Percentiles rank a stretch among this genome's conserved stretches.
Conservation (phyloP, 1,140 invertebrate genomes). For the Drosophila tsacasi region DNA sequence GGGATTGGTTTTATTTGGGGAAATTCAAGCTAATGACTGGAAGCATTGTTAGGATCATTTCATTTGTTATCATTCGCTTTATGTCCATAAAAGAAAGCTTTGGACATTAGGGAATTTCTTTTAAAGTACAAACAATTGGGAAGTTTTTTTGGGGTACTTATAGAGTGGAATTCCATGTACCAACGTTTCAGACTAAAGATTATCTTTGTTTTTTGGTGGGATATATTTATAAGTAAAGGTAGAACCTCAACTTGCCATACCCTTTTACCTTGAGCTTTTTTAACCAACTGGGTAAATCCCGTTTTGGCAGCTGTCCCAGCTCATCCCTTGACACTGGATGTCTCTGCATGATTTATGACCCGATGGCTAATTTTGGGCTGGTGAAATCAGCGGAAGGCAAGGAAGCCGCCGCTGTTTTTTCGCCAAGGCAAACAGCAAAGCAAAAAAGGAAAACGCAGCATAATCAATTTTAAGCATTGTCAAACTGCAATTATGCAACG, state of each 20-base stretch:
- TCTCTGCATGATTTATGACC: conserved; percentile 67
- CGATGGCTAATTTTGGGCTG: conserved; percentile 67
- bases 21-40: conserved; percentile 7
- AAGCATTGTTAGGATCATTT: conserved; percentile 4
- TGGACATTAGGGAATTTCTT: not conserved
- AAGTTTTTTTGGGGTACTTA: not conserved
- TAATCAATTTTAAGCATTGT: conserved; percentile 84
- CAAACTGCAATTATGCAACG: conserved; percentile 82
- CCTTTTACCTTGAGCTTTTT: not conserved
- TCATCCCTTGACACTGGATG: conserved; percentile 52
- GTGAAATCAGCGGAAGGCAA: conserved; percentile 67
- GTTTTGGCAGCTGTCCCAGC: conserved; percentile 1
- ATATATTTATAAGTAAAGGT: not conserved
- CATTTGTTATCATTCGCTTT: not conserved
- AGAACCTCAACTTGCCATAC: not conserved
- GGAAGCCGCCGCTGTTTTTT: conserved; percentile 53
- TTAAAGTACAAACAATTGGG: not conserved
- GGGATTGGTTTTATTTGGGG: conserved; percentile 7
- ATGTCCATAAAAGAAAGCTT: not conserved
- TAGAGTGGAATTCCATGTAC: not conserved
- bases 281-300: conserved; percentile 10
- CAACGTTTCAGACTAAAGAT: not conserved
- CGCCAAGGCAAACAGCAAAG: conserved; percentile 40
- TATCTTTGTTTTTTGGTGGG: not conserved
- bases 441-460: conserved; percentile 45